Base-by-base conservation (phyloP, 1,140 invertebrate genomes). In the Leucophenga varia region DNA sequence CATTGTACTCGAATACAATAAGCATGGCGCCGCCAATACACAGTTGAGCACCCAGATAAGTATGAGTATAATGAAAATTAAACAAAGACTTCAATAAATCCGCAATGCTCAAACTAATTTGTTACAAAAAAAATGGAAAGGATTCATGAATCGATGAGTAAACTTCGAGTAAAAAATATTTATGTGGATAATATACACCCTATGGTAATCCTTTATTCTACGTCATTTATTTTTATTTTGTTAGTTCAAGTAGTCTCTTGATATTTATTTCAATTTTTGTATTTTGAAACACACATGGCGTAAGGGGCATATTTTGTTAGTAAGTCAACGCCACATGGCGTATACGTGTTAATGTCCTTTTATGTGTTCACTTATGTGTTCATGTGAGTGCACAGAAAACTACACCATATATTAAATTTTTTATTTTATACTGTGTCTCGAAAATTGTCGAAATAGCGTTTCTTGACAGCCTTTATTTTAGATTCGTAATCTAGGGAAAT, bases 101-200 rank as follows among this genome's bases (percentile, higher is more conserved):
- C 12, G 95, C 93, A 16, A 93, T 84, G 47, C 91, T 93, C 36
- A 74, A 97, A 95, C 71, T 96, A 96, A 78, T 97, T 97, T 38
- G 94, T 97, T 3, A 96, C 92, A 58, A 51, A 50, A 12, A 43
- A 9, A 10, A 40, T 40, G 14, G n/a, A n/a, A n/a, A n/a, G n/a
- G n/a, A n/a, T n/a, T n/a, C n/a, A n/a, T n/a, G n/a, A 30, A 8
- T 30, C 25, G 25, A 30, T 30, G 7, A n/a, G 25, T 30, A 8
- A n/a, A 30, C 25, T 30, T 30, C 25, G n/a, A 30, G 25, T 30
- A 30, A n/a, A 30, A 30, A 30, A 8, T 30, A n/a, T 30, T 30
- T 30, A 30, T 30, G 25, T 30, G 25, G n/a, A 30, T 30, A 30
- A 30, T 30, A 30, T 7, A n/a, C 7, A 7, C 7, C 12, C 12